Conservation (phyloP, 64 coral and sea anemone species). For the Porites australiensis region DNA sequence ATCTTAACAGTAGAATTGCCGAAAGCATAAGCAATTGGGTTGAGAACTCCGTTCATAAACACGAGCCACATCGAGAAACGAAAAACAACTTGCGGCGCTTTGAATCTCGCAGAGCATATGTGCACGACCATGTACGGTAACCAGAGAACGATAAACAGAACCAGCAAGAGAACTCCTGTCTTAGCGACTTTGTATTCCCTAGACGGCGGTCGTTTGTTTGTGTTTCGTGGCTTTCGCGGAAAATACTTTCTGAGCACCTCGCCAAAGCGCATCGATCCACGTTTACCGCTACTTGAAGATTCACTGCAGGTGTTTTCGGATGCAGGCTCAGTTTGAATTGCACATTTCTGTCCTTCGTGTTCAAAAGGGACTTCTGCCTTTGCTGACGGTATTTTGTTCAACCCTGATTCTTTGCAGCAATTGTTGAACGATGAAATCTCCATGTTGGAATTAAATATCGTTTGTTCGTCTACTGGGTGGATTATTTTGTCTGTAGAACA, state of each 20-base stretch:
- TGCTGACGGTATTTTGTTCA: neutral
- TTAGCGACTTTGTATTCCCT: constrained; percentile 88
- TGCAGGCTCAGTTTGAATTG: neutral
- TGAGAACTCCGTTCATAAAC: constrained; percentile 86
- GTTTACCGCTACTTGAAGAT: neutral
- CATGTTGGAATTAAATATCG: constrained; percentile 3
- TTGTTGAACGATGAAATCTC: neutral
- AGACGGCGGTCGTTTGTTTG: constrained; percentile 14
- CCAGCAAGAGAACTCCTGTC: constrained; percentile 71
- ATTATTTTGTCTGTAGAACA: neutral
- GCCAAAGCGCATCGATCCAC: neutral
- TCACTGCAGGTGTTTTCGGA: neutral
- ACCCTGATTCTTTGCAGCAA: neutral
- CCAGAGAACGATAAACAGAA: constrained; percentile 83
- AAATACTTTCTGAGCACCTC: neutral
- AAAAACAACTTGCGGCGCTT: constrained; percentile 40
- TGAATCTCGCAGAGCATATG: constrained; percentile 57
- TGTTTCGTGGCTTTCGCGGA: constrained; percentile 6
- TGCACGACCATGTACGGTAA: constrained; percentile 88
- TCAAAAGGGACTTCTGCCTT: neutral
- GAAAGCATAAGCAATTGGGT: constrained; percentile 86
- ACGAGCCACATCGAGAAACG: constrained; percentile 88
- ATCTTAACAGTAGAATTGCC: constrained; percentile 41
- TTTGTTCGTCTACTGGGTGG: neutral
- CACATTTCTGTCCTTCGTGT: constrained; percentile 10